A percentile compares a stretch with the other conserved stretches of the same genome.
Conservation (phyloP, 2,888 invertebrate genomes). For the Onchidella celtica region DNA sequence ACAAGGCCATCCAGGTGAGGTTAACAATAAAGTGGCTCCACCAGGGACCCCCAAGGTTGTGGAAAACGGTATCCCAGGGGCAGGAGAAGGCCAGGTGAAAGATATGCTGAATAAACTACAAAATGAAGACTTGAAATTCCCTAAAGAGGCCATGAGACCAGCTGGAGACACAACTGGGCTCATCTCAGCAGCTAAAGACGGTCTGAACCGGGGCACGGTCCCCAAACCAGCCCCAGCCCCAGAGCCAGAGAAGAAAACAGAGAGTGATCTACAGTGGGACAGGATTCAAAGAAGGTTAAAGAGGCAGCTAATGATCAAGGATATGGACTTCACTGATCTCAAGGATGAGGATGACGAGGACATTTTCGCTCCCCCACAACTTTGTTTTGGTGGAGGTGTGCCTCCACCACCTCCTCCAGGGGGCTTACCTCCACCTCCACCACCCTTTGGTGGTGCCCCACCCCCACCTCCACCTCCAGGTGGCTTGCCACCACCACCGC, state of each 20-base stretch:
- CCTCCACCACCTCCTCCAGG: constrained; percentile 66
- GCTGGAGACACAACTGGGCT: constrained; percentile 88
- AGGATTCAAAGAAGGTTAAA: constrained; percentile 83
- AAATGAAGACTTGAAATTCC: constrained; percentile 39
- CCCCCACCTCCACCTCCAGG: constrained; percentile 66
- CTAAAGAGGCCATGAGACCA: constrained; percentile 50
- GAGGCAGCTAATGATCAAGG: constrained; percentile 89
- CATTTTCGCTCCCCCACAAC: constrained; percentile 80
- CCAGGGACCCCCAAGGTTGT: constrained; percentile 16
- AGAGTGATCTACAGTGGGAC: constrained; percentile 98
- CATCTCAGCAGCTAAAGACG: constrained; percentile 96
- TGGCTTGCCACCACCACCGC: constrained; percentile 55
- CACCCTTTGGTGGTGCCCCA: constrained; percentile 66
- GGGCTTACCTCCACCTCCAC: constrained; percentile 63
- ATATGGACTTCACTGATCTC: constrained; percentile 97
- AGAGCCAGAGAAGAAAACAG: constrained; percentile 87
- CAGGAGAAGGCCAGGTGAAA: constrained; percentile 58
- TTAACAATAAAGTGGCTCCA: constrained; percentile 49
- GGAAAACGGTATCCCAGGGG: constrained; percentile 48
- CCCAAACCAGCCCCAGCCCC: constrained; percentile 53
- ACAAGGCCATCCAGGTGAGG: constrained; percentile 67
- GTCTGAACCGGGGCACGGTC: constrained; percentile 81
- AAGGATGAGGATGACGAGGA: constrained; percentile 91
- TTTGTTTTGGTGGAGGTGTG: constrained; percentile 32
- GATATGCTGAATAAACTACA: constrained; percentile 41